phyloP scores from a whole-genome alignment of 2,888 invertebrate genomes.

The Tetranychus piercei region DNA sequence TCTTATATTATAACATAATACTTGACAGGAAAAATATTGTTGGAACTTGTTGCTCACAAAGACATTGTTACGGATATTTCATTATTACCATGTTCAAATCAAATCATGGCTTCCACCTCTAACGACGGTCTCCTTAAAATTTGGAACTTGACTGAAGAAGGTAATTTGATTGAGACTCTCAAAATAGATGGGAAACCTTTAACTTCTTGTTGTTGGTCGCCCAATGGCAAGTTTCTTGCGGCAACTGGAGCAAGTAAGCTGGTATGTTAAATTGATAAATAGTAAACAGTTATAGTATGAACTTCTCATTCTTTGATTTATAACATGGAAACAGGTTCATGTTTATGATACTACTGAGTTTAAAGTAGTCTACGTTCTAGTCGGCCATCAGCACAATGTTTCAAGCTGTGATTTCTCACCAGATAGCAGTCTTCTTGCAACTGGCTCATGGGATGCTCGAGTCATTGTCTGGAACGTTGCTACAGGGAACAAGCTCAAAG shows the following conservation, averaged over 20 bases:
- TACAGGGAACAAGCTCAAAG: slow-evolving; percentile 30
- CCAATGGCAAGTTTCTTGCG: slow-evolving; percentile 25
- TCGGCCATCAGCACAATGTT: slow-evolving; percentile 38
- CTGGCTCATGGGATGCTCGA: slow-evolving; percentile 38
- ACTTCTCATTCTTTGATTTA: slow-evolving; percentile 30
- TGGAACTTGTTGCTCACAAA: slow-evolving; percentile 37
- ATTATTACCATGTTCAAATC: slow-evolving; percentile 36
- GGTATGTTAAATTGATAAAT: too few species aligned
- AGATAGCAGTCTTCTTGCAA: slow-evolving; percentile 39
- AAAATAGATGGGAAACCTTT: too few species aligned
- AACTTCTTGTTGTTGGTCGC: too few species aligned
- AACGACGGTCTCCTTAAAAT: slow-evolving; percentile 37
- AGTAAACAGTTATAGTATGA: too few species aligned
- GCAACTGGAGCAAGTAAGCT: too few species aligned
- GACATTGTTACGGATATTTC: slow-evolving; percentile 34
- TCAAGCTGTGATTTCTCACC: slow-evolving; percentile 35
- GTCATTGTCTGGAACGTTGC: slow-evolving; percentile 38
- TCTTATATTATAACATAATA: too few species aligned
- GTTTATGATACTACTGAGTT: slow-evolving; percentile 34
- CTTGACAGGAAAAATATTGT: slow-evolving; percentile 32
- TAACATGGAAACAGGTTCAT: slow-evolving; percentile 31
- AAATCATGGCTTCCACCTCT: slow-evolving; percentile 36
- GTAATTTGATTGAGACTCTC: slow-evolving; percentile 28
- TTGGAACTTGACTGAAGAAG: slow-evolving; percentile 40
- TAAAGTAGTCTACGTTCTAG: slow-evolving; percentile 29